Evolutionary conservation across 2,888 invertebrate species (phyloP), one percentile per base, ranked within the genome.

Genomic region (Iselma pallidipennis): DNA sequence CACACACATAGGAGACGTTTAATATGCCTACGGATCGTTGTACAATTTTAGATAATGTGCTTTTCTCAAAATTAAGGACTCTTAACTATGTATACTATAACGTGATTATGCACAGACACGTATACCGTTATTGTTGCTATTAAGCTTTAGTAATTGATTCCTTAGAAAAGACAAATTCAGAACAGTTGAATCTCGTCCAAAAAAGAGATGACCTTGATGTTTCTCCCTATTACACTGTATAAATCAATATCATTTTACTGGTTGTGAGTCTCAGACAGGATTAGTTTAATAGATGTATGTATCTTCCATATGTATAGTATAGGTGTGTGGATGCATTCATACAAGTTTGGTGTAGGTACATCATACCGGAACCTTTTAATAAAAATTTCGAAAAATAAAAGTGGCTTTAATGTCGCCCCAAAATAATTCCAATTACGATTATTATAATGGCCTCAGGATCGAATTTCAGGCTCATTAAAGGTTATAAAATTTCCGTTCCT

Each of bases 121-220:
- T 53, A 54, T 61, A 53, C 48, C 57, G 26, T 57, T 57, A 61
- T 61, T 57, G 57, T 53, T 42, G 49, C 61, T 45, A 60, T 60
- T 60, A 56, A 51, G 54, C 51, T 55, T 49, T 23, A 42, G 57
- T 61, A 61, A 61, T 61, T 57, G 57, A 57, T 57, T 61, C 57
- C 53, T 61, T 57, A 53, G 49, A 49, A 53, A 61, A 61, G 61
- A 57, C 61, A 61, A 61, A 61, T 57, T 57, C 52, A 49, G 57
- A 49, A 51, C 50, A 57, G 61, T 49, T 57, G 16, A 54, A 53
- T 55, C 49, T 48, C 49, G 26, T 50, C 54, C 50, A 52, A 21
- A 23, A 23, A 19, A 48, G 49, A 4, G 7, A 29, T 7, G n/a
- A n/a, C n/a, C n/a, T n/a, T n/a, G n/a, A n/a, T n/a, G n/a, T n/a